Percentiles rank a stretch among this genome's conserved stretches.
These are phyloP conservation scores for Megathymus violae DNA, from an alignment of 1,140 invertebrate genomes.

Conservation along the genomic window DNA sequence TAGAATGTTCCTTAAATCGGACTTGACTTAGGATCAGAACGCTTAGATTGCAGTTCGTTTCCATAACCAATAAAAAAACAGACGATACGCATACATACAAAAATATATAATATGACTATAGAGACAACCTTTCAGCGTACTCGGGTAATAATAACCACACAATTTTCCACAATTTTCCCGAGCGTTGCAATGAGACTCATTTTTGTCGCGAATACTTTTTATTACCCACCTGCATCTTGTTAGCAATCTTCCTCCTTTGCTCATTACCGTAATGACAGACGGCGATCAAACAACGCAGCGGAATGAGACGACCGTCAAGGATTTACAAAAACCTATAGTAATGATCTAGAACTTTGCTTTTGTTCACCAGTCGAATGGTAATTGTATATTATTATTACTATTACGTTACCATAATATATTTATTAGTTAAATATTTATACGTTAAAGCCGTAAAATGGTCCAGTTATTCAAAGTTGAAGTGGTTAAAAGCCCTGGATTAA, in stretches of 20 bases:
- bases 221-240: slow-evolving; percentile 30
- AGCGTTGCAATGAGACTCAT: neutral
- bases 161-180: neutral
- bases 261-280: slow-evolving; percentile 57
- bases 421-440: no score
- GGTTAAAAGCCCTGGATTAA: no score
- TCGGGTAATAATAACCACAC: neutral
- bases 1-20: no score
- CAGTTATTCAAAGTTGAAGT: no score
- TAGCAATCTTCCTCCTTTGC: slow-evolving; percentile 44
- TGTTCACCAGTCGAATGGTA: slow-evolving; percentile 11
- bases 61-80: no score
- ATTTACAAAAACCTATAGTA: slow-evolving; percentile 60
- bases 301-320: slow-evolving; percentile 66
- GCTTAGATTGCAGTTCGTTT: no score
- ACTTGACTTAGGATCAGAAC: no score
- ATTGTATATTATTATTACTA: slow-evolving; percentile 7
- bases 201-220: slow-evolving; percentile 22
- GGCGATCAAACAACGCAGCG: slow-evolving; percentile 57
- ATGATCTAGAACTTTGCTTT: slow-evolving; percentile 30
- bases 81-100: no score
- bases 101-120: no score
- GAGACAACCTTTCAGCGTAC: no score
- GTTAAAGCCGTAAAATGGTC: no score
- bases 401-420: neutral